Evolutionary conservation across 2,113 vertebrate species (phyloP), one percentile per base, ranked within the genome.

Genomic region (Rhinolophus ferrumequinum): DNA sequence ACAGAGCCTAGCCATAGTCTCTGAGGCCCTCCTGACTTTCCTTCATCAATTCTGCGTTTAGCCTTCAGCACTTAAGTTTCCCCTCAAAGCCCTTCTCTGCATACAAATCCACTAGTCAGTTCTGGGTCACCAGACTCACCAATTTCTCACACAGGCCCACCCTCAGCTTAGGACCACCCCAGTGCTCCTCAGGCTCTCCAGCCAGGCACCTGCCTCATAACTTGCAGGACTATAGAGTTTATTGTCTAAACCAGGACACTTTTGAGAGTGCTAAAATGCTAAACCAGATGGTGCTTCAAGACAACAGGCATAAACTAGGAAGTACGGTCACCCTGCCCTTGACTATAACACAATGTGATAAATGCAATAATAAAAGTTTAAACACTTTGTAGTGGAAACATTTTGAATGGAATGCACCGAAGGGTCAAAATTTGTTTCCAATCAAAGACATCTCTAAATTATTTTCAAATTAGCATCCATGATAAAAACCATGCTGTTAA

Each of bases 261-360:
- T 91, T n/a, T 6, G 88, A 96, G 82, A 85, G 93, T 54, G 81
- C 87, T 95, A 93, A 97, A 97, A 95, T 95, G 82, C 81, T 64
- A 96, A 97, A 96, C 95, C 97, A 98, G 96, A 97, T 89, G 97
- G 95, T n/a, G 62, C 91, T 85, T 95, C 91, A 83, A 82, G 88
- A 83, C 82, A 89, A 41, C 93, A 96, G 62, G 81, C 81, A 7
- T 96, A 73, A 93, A 80, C 60, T 77, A 81, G 93, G 77, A 95
- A 75, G 77, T 86, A 56, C 83, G 88, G 93, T 82, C 41, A 52
- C 89, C 66, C 67, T 70, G 24, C 35, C 58, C 5, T 3, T 28
- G 93, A 88, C 72, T 80, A 1, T 91, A 95, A 94, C 88, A 94
- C 96, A 88, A 93, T 33, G 94, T 95, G 96, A 96, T 97, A 95